Evolutionary conservation across 2,888 invertebrate species (phyloP), one percentile per base, ranked within the genome.

Genomic region (Cinara cedri): DNA sequence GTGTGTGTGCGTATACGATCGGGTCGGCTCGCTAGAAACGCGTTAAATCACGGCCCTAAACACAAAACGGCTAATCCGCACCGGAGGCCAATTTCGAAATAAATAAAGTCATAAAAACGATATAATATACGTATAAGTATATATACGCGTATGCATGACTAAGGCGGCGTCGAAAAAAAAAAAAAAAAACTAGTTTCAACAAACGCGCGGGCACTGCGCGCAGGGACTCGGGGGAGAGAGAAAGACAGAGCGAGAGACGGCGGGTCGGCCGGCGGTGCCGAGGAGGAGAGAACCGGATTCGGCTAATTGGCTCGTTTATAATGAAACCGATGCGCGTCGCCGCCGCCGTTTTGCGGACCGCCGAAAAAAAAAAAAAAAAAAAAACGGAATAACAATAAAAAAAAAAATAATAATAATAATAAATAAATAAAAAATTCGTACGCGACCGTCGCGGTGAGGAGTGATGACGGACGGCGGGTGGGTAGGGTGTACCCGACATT

Each of bases 61-160:
- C 66, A 68, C 76, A 57, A 70, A 34, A 78, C 78, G 78, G 70
- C 78, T 78, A 78, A 78, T 78, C 78, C 78, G 78, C 70, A 78
- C 78, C 78, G 49, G 78, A 78, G 78, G 78, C 78, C 78, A 78
- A 78, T 78, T 78, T 60, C 78, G 70, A 78, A 76, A 76, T 66
- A 76, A 78, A 78, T 78, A 78, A 78, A 78, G 78, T 78, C 78
- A 78, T 78, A 78, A 78, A 78, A 78, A 70, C 78, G 63, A 44
- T 44, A 16, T 46, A 16, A 24, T 16, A 26, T 72, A 60, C 4
- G 42, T 57, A 44, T 51, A 42, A 4, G 46, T 72, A 49, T 26
- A n/a, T n/a, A 55, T 54, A 21, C 46, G 34, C 24, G 54, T 57
- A 49, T 51, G 42, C 51, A 49, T 34, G n/a, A 19, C 16, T 26